Evolutionary conservation across 2,888 invertebrate species (phyloP).

Genomic region (Latrodectus elegans): DNA sequence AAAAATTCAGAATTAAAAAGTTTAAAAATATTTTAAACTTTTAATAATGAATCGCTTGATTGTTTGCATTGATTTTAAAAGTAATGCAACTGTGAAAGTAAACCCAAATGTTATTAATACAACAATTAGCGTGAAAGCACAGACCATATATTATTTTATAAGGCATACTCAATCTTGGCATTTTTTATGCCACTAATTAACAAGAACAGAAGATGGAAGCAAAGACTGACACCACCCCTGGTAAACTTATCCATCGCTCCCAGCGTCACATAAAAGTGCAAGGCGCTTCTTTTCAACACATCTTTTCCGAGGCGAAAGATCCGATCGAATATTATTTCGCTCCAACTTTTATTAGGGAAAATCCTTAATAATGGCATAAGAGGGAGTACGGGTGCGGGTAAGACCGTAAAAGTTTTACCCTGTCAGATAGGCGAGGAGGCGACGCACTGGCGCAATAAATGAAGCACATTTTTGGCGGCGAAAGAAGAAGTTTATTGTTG

Average conservation of each 20-base stretch:
- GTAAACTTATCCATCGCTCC: neutral
- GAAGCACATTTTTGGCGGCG: slow-evolving; percentile 32
- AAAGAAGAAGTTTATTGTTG: slow-evolving; percentile 55
- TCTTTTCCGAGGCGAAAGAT: neutral
- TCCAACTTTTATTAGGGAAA: slow-evolving; percentile 58
- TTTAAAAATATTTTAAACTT: no score
- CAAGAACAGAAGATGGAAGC: no score
- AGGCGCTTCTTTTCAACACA: slow-evolving; percentile 9
- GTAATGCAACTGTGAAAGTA: no score
- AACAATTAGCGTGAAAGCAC: no score
- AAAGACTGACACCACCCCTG: neutral
- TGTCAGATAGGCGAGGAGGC: neutral
- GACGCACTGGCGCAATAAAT: slow-evolving; percentile 26
- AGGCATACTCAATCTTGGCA: no score
- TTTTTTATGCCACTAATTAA: no score
- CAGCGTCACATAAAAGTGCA: neutral
- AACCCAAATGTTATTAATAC: no score
- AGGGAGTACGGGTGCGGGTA: no score
- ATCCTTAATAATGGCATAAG: slow-evolving; percentile 44
- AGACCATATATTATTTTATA: no score
- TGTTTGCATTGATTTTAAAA: no score
- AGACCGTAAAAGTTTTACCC: slow-evolving; percentile 34
- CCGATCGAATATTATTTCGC: slow-evolving; percentile 53
- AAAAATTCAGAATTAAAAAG: no score
- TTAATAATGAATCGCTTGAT: no score